Conservation (phyloP, 2,888 invertebrate genomes). For the Erebia epiphron region DNA sequence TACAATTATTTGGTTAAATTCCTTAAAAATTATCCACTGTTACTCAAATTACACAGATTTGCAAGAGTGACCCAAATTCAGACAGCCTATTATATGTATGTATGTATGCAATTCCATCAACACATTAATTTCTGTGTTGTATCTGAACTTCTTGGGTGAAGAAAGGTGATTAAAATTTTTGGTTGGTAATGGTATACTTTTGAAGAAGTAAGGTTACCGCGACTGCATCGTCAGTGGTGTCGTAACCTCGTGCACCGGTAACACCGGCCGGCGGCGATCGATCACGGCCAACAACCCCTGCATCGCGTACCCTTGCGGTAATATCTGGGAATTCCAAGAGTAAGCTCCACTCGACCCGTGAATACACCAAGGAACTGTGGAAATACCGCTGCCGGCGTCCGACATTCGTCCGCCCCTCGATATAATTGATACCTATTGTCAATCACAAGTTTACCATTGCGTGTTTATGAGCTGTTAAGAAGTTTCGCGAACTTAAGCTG, state of each 20-base stretch:
- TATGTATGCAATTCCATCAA: neutral
- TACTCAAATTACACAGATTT: no score
- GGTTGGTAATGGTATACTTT: neutral
- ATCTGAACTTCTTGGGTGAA: no score
- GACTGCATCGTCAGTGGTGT: slow-evolving; percentile 64
- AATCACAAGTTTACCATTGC: slow-evolving; percentile 11
- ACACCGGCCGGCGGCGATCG: slow-evolving; percentile 64
- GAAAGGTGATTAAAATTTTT: no score
- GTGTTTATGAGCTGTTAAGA: neutral
- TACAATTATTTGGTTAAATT: neutral
- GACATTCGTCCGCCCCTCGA: slow-evolving; percentile 54
- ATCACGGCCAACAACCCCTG: slow-evolving; percentile 78
- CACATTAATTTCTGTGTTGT: no score
- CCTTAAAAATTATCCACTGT: no score
- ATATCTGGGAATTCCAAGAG: slow-evolving; percentile 79
- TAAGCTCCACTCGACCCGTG: slow-evolving; percentile 54
- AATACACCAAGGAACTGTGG: slow-evolving; percentile 56
- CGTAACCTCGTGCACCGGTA: slow-evolving; percentile 73
- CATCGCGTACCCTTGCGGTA: slow-evolving; percentile 68
- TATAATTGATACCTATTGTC: slow-evolving; percentile 44
- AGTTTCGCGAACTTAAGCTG: neutral
- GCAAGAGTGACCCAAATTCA: no score
- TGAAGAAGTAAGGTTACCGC: slow-evolving; percentile 29
- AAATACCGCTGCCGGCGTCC: slow-evolving; percentile 70
- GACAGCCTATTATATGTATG: no score